Evolutionary conservation across 64 coral and sea anemone genomes (phyloP).

Genomic region (Montipora sp.): DNA sequence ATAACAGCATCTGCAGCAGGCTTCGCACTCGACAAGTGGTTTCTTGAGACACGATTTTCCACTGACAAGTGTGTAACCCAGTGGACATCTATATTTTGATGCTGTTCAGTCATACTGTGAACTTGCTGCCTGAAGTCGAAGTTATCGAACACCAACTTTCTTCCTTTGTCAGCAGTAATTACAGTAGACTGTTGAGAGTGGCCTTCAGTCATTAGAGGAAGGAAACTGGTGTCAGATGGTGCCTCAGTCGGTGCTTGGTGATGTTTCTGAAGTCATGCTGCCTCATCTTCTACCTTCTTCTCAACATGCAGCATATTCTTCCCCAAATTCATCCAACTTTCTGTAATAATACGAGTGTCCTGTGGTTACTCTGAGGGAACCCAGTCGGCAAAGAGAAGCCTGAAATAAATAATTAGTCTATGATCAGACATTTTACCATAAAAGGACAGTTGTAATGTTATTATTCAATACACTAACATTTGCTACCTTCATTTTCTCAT

Average conservation of each 20-base stretch:
- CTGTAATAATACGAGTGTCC: conserved; percentile 58
- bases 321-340: conserved; percentile 81
- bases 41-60: conserved; percentile 51
- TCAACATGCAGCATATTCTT: conserved; percentile 45
- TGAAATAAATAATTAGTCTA: conserved; percentile 48
- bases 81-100: conserved; percentile 68
- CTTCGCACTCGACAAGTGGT: conserved; percentile 18
- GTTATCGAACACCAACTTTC: conserved; percentile 62
- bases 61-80: conserved; percentile 45
- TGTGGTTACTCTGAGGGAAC: conserved; percentile 57
- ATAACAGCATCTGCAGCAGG: conserved; percentile 10
- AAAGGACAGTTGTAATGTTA: conserved; percentile 11
- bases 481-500: conserved; percentile 21
- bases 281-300: conserved; percentile 40
- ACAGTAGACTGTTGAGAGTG: not conserved
- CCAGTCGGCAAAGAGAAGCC: conserved; percentile 49
- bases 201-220: conserved; percentile 14
- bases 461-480: conserved; percentile 6
- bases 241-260: conserved; percentile 11
- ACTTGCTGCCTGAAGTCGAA: conserved; percentile 57
- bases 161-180: conserved; percentile 18
- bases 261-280: conserved; percentile 8
- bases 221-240: not conserved
- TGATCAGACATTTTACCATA: conserved; percentile 1
- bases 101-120: conserved; percentile 64